Base-by-base conservation (phyloP, 1,140 invertebrate species). In the Leptinotarsa defecta region DNA sequence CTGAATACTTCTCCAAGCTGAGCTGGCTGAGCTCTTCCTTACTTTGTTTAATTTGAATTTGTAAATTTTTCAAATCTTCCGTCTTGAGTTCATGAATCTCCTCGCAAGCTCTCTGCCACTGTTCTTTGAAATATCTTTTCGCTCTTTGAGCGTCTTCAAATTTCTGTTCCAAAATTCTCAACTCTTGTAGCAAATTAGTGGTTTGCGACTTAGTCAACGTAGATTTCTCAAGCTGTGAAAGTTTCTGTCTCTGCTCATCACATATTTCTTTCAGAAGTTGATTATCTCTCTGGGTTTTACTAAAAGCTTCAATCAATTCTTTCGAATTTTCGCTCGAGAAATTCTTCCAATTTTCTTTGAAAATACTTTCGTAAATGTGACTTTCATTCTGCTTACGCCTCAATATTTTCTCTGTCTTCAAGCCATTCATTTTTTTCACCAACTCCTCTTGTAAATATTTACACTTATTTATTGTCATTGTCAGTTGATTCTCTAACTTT, bases 91-190 rank as follows among this genome's bases (percentile, higher is more conserved):
- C 81, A 73, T 89, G 87, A 72, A 89, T 87, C 80, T 90, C 88
- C 70, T 86, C 85, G 24, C 87, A 84, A 15, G 87, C 85, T 69
- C 85, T 85, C 20, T 83, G 81, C 86, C 87, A 89, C 74, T 89
- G 84, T 75, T 88, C 85, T 82, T 89, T 89, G 70, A 89, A 90
- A 79, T 87, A 89, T 15, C 82, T 76, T 83, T 88, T 89, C 13
- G 83, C 86, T 17, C 86, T 85, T 57, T 87, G 82, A 6, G 85
- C 82, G 61, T 81, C 84, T 62, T 84, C 80, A 49, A 88, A 86
- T 81, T 88, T 88, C 79, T 88, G 83, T 78, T 90, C 87, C 57
- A 89, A 81, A 65, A 73, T 80, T 81, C 86, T 86, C 11, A 89
- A 74, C 52, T 89, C 85, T 71, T 87, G 84, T 19, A 88, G 73